Conservation (phyloP, 30 jellyfish, hydroid and myxozoan species). For the Morbakka virulenta region DNA sequence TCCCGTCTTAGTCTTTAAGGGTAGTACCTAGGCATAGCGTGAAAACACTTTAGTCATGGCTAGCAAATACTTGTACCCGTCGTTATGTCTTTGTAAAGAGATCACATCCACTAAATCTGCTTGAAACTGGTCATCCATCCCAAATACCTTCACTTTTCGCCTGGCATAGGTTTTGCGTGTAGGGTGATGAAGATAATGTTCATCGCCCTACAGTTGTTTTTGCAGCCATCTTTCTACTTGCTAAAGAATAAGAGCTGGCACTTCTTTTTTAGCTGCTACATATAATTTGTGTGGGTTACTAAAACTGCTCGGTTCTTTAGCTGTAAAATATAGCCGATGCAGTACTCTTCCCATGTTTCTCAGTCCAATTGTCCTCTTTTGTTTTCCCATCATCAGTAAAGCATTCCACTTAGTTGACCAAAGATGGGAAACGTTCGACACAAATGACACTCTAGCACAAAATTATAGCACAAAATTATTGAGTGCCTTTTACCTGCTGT, state of each 20-base stretch:
- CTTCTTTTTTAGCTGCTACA: slow-evolving; percentile 23
- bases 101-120: slow-evolving; percentile 39
- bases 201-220: slow-evolving; percentile 2
- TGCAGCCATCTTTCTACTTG: slow-evolving; percentile 20
- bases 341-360: no score
- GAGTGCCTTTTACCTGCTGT: no score
- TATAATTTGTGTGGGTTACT: slow-evolving; percentile 10
- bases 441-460: no score
- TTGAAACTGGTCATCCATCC: slow-evolving; percentile 36
- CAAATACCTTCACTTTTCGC: slow-evolving; percentile 16
- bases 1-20: slow-evolving; percentile 26
- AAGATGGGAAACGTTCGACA: no score
- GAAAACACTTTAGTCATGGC: slow-evolving; percentile 40
- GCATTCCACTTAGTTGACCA: no score
- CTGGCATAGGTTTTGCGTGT: slow-evolving; percentile 14
- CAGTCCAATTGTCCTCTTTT: no score
- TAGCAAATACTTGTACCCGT: no score
- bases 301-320: no score
- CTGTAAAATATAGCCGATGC: no score
- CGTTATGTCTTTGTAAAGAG: no score
- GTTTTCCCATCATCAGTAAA: no score
- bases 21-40: slow-evolving; percentile 37
- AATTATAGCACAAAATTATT: no score
- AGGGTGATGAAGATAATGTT: slow-evolving; percentile 38
- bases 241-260: slow-evolving; percentile 16